A percentile compares a stretch with the other conserved stretches of the same genome.
phyloP scores from a whole-genome alignment of 2,797 vertebrate genomes.

The Heliangelus exortis region DNA sequence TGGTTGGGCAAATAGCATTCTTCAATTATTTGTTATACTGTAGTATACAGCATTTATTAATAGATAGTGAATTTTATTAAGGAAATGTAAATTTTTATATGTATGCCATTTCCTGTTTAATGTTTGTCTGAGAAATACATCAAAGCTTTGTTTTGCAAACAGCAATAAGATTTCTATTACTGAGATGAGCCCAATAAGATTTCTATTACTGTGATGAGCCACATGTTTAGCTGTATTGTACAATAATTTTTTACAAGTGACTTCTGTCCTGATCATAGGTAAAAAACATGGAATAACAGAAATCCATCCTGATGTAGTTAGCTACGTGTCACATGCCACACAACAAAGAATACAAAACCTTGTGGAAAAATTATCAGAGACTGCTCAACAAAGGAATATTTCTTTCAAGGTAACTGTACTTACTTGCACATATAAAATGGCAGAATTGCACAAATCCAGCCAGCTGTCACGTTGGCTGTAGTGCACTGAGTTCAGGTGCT shows the following conservation, averaged over 20 bases:
- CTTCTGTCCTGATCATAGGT: conserved; percentile 75
- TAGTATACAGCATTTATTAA: neutral
- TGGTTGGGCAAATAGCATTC: neutral
- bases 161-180: neutral
- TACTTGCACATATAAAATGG: neutral
- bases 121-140: neutral
- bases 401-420: conserved; percentile 86
- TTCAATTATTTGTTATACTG: neutral
- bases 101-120: neutral
- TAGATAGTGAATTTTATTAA: neutral
- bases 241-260: neutral
- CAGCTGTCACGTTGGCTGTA: neutral
- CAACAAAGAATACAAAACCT: conserved; percentile 90
- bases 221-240: neutral
- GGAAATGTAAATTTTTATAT: neutral
- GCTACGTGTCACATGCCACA: conserved; percentile 91
- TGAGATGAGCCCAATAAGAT: neutral
- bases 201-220: neutral
- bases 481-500: neutral
- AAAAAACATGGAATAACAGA: conserved; percentile 91
- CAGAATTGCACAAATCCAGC: neutral
- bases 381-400: conserved; percentile 90
- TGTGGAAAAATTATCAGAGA: conserved; percentile 90
- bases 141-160: neutral
- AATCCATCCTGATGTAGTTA: conserved; percentile 90